Evolutionary conservation across 2,888 invertebrate genomes (phyloP).

Genomic region (Nomada fucata): DNA sequence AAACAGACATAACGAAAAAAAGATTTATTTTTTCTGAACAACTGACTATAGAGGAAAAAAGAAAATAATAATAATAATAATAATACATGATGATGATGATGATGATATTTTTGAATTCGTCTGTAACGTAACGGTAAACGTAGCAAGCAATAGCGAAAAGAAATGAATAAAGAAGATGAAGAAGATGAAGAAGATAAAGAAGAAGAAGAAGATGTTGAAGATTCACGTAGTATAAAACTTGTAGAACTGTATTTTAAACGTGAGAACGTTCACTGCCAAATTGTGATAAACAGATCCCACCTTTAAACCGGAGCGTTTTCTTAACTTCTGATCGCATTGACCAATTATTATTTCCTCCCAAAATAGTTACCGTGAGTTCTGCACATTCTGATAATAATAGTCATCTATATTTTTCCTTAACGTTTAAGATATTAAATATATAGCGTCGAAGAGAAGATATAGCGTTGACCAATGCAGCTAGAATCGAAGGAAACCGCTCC

Average conservation of each 20-base stretch:
- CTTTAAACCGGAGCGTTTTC: constrained; percentile 76
- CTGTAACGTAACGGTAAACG: constrained; percentile 46
- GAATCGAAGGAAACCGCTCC: constrained; percentile 76
- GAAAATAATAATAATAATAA: constrained; percentile 18
- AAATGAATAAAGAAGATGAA: not conserved
- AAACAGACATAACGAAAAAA: constrained; percentile 50
- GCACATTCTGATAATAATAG: constrained; percentile 65
- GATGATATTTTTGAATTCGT: constrained; percentile 71
- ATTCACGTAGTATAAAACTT: constrained; percentile 59
- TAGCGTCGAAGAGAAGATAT: constrained; percentile 52
- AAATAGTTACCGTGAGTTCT: constrained; percentile 72
- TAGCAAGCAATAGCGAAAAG: constrained; percentile 54
- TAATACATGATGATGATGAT: constrained; percentile 48
- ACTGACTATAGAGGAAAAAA: constrained; percentile 50
- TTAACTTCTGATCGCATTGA: constrained; percentile 75
- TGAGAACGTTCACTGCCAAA: constrained; percentile 83
- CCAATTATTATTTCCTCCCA: constrained; percentile 66
- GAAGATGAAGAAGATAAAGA: not conserved
- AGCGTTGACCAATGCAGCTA: constrained; percentile 76
- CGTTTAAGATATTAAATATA: constrained; percentile 48
- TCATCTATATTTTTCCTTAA: constrained; percentile 71
- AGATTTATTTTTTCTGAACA: constrained; percentile 76
- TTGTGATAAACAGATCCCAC: constrained; percentile 82
- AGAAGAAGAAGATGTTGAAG: constrained; percentile 17
- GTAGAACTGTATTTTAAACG: constrained; percentile 76